Base-by-base conservation (phyloP, 2,113 vertebrate genomes). In the Saimiri boliviensis region DNA sequence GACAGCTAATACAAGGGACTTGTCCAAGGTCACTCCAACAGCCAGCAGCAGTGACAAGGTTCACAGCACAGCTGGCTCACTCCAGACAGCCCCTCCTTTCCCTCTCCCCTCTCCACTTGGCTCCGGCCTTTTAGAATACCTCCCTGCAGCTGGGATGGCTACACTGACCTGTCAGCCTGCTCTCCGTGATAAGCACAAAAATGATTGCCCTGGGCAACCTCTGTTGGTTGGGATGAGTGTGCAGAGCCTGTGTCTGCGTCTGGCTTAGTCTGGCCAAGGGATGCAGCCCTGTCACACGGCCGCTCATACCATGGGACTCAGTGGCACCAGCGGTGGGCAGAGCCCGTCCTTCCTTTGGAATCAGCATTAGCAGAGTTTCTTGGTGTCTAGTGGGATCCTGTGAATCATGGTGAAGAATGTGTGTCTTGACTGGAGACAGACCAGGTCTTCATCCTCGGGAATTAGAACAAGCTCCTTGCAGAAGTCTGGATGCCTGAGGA, bases 151-250 rank as follows among this genome's bases (percentile, higher is more conserved):
- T 40, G 42, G 35, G 81, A 66, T 30, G 25, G 52, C n/a, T 47
- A 25, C 21, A 11, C 12, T 16, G 60, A 35, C 23, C 35, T 19
- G 0, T 5, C 52, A 74, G 37, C 37, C 52, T 58, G 37, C 9
- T 42, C 23, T 9, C 13, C 13, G 5, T 0, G 14, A 68, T 45
- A 5, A 32, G 5, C 25, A 20, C 35, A 1, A 0, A 17, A 0
- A 12, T 0, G 1, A 0, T 14, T 6, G 0, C 49, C 68, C 8
- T 1, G 35, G 21, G 16, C 0, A 1, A 21, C 14, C 47, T 52
- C 71, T 54, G 30, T 47, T 13, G 11, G 42, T 35, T 1, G 0
- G 17, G 86, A n/a, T 19, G 0, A 7, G 81, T 0, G 49, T 7
- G 0, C 58, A 2, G 19, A 3, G 42, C 19, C 32, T 0, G 45